Conservation (phyloP, 2,888 invertebrate genomes). For the Protodeltote pygarga region DNA sequence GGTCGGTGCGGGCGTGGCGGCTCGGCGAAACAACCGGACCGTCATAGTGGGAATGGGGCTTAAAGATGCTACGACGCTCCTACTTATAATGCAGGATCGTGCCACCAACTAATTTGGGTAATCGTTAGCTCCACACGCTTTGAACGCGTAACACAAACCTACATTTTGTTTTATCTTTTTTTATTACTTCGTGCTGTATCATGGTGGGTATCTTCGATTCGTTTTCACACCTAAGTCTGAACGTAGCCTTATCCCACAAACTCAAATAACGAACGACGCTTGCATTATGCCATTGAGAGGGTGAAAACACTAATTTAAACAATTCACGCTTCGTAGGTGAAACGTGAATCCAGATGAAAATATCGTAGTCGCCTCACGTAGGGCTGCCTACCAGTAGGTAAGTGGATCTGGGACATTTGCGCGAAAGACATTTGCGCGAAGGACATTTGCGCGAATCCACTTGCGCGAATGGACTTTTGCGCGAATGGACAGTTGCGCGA, state of each 20-base stretch:
- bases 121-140: slow-evolving; percentile 43
- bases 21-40: no score
- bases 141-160: slow-evolving; percentile 34
- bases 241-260: not conserved
- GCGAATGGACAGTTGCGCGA: no score
- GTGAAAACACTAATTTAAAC: slow-evolving; percentile 25
- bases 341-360: slow-evolving; percentile 55
- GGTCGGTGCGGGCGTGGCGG: no score
- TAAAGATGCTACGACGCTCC: slow-evolving; percentile 37
- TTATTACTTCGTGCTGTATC: not conserved
- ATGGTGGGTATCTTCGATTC: not conserved
- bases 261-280: not conserved
- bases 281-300: not conserved
- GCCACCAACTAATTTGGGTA: slow-evolving; percentile 55
- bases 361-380: slow-evolving; percentile 50
- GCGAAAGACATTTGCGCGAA: no score
- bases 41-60: no score
- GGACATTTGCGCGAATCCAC: no score
- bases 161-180: slow-evolving; percentile 20
- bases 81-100: slow-evolving; percentile 57
- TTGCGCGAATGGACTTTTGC: no score
- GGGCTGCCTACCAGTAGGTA: no score
- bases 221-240: no score
- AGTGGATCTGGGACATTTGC: no score
- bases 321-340: slow-evolving; percentile 35